Evolutionary conservation across 2,888 invertebrate genomes (phyloP).

Genomic region (Caenorhabditis panamensis): DNA sequence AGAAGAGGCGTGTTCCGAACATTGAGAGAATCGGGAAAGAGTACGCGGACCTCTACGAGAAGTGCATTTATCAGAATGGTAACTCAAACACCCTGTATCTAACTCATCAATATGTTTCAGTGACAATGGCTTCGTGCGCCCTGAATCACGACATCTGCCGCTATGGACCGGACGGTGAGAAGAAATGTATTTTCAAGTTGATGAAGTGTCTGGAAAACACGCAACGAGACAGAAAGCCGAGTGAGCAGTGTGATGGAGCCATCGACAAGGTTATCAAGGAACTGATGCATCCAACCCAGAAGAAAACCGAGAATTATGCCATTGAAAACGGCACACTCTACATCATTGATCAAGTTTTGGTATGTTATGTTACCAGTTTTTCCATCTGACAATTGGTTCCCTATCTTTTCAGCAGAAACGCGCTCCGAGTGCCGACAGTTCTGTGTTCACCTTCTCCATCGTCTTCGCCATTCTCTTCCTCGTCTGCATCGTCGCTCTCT

Average conservation of each 20-base stretch:
- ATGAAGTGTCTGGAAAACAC: constrained; percentile 10
- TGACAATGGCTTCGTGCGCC: constrained; percentile 22
- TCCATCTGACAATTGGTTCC: not conserved
- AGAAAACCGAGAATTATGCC: not conserved
- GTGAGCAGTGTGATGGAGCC: constrained; percentile 4
- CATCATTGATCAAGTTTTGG: not conserved
- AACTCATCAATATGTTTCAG: no score
- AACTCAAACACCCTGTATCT: no score
- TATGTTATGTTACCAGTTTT: not conserved
- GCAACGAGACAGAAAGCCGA: not conserved
- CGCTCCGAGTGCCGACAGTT: not conserved
- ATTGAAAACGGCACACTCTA: not conserved
- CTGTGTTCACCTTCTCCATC: not conserved
- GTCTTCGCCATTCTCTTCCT: not conserved
- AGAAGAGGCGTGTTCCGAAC: not conserved
- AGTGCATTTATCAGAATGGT: not conserved
- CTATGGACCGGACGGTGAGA: not conserved
- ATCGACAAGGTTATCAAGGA: not conserved
- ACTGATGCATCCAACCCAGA: not conserved
- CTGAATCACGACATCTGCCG: constrained; percentile 23
- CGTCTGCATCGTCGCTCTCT: not conserved
- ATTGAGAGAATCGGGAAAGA: not conserved
- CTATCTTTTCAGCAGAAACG: not conserved
- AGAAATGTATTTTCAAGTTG: constrained; percentile 2
- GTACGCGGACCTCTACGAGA: constrained; percentile 1